phyloP scores from a whole-genome alignment of 1,140 invertebrate species.

The Bombus waltoni region DNA sequence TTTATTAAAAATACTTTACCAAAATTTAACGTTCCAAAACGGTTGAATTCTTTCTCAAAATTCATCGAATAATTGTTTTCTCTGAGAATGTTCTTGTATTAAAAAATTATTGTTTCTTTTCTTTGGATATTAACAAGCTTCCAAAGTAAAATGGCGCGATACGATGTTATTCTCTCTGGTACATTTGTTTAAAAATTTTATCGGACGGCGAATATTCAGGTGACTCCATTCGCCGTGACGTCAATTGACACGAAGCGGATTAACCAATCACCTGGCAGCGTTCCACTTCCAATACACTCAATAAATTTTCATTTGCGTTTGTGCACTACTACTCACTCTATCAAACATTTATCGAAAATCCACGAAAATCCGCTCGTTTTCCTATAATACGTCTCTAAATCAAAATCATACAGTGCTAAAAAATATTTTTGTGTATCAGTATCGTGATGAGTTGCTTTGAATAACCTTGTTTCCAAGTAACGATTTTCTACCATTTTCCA shows the following conservation, averaged over 20 bases:
- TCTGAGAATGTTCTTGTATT: too few relatives aligned
- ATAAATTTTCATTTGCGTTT: slow-evolving; percentile 24
- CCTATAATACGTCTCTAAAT: too few relatives aligned
- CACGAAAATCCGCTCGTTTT: background rate
- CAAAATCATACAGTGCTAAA: background rate
- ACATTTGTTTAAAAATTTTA: background rate
- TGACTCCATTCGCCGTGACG: slow-evolving; percentile 18
- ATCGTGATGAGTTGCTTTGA: too few relatives aligned
- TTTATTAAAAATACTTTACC: too few relatives aligned
- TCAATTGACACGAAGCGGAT: slow-evolving; percentile 25
- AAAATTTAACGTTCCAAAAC: background rate
- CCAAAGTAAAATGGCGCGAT: background rate
- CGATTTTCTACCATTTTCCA: too few relatives aligned
- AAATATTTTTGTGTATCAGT: background rate
- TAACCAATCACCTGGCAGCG: slow-evolving; percentile 23
- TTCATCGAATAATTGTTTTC: background rate
- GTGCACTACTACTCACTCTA: too few relatives aligned
- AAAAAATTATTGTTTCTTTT: background rate
- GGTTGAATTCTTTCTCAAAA: background rate
- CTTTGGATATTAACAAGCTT: background rate
- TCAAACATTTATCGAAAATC: background rate
- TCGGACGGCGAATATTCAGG: background rate
- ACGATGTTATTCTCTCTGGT: background rate
- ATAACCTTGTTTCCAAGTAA: too few relatives aligned
- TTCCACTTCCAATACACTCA: background rate